Base-by-base conservation (phyloP, 1,140 invertebrate genomes). In the Pseudoatta argentina region DNA sequence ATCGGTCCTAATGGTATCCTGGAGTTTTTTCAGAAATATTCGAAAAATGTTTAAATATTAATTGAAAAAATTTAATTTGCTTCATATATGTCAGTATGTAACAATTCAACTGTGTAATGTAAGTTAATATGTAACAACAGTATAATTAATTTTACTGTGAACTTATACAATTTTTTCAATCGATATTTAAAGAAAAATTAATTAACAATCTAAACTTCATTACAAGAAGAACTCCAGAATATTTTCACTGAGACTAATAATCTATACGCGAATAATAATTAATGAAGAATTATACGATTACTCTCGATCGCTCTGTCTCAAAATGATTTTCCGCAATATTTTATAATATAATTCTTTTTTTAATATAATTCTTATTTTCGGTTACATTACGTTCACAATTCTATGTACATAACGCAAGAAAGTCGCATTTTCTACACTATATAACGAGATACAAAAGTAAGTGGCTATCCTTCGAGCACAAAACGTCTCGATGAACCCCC, bases 371-470 rank as follows among this genome's bases (percentile, higher is more conserved):
- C 14, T 51, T 2, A 10, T 73, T 82, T 44, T 48, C n/a, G 6
- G 34, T n/a, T 59, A 30, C 34, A 69, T 69, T 71, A 72, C 30
- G 53, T n/a, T 75, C 39, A 63, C 24, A 61, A 82, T 61, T 48
- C 10, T 75, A 34, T 61, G 51, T n/a, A 83, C 18, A n/a, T 66
- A 66, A 78, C 61, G 82, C 10, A 83, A 61, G 79, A 61, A 61
- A 83, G 51, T 61, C 39, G 69, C 69, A 48, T 16, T 63, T 30
- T 55, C 12, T 75, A 61, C n/a, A 83, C 53, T 69, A 57, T 71
- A 83, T 44, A 82, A 83, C 63, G 21, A 82, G 2, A 79, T 89
- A 86, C 51, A 61, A 89, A 86, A 89, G 88, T 82, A 71, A 82
- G 48, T 21, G 71, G 12, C 21, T 39, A 30, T 39, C 4, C 24